Evolutionary conservation across 1,140 invertebrate species (phyloP).

Genomic region (Conus betulinus): DNA sequence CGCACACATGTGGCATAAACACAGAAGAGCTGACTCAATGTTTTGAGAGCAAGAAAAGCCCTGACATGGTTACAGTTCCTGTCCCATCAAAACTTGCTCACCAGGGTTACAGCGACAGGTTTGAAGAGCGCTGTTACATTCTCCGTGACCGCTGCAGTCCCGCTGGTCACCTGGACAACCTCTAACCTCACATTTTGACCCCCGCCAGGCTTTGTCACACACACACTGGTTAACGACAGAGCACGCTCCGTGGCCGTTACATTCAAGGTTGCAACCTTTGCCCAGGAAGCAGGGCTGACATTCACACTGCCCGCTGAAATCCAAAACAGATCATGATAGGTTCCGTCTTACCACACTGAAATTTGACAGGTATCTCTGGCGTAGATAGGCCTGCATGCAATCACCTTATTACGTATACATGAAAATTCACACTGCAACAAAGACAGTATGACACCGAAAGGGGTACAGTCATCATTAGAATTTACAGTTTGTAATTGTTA

Average conservation of each 20-base stretch:
- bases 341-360: too few relatives aligned
- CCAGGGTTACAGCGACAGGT: slow-evolving; percentile 57
- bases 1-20: too few relatives aligned
- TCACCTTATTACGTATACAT: too few relatives aligned
- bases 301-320: slow-evolving; percentile 42
- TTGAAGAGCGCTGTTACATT: slow-evolving; percentile 55
- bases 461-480: too few relatives aligned
- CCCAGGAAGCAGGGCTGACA: slow-evolving; percentile 58
- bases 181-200: slow-evolving; percentile 56
- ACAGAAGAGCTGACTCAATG: too few relatives aligned
- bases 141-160: slow-evolving; percentile 56
- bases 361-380: too few relatives aligned
- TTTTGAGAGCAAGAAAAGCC: too few relatives aligned
- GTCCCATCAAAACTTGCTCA: slow-evolving; percentile 20
- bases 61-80: too few relatives aligned
- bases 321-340: neutral
- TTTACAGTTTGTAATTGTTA: too few relatives aligned
- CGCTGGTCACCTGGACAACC: slow-evolving; percentile 53
- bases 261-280: slow-evolving; percentile 52
- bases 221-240: slow-evolving; percentile 33
- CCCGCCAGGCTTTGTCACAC: slow-evolving; percentile 54
- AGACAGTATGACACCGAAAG: too few relatives aligned
- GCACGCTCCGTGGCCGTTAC: slow-evolving; percentile 51
- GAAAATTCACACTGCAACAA: too few relatives aligned
- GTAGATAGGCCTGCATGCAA: too few relatives aligned